phyloP scores from a whole-genome alignment of 2,888 invertebrate genomes.

The Pimpla rufipes region DNA sequence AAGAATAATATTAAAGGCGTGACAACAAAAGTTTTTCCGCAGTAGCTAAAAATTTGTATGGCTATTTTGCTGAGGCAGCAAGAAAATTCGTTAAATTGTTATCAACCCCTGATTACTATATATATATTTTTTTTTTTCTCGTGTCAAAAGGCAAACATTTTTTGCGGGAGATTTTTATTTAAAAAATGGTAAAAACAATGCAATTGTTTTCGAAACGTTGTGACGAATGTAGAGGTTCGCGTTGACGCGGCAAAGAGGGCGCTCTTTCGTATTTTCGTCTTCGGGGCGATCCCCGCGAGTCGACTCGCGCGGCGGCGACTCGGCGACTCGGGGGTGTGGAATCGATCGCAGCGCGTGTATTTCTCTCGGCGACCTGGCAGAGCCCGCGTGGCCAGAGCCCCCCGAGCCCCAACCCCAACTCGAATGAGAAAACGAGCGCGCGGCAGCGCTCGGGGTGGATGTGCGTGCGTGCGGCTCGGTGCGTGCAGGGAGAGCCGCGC shows the following conservation, averaged over 20 bases:
- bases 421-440: conserved; percentile 40
- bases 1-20: too few species aligned
- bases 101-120: too few species aligned
- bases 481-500: neutral
- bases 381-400: conserved; percentile 70
- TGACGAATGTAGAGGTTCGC: conserved; percentile 28
- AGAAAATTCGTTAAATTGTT: too few species aligned
- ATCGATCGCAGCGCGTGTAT: conserved; percentile 77
- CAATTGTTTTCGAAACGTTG: neutral
- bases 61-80: too few species aligned
- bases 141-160: too few species aligned
- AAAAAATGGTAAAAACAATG: neutral
- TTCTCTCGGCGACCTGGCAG: conserved; percentile 71
- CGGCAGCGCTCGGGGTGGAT: neutral
- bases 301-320: neutral
- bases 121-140: too few species aligned
- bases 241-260: conserved; percentile 53
- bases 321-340: conserved; percentile 73
- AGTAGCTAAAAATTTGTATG: too few species aligned
- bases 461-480: neutral
- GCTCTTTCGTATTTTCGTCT: conserved; percentile 43
- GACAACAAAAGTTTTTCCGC: too few species aligned
- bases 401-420: conserved; percentile 62
- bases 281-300: conserved; percentile 28
- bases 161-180: too few species aligned